Evolutionary conservation across 2,888 invertebrate genomes (phyloP).

Genomic region (Myopa testacea): DNA sequence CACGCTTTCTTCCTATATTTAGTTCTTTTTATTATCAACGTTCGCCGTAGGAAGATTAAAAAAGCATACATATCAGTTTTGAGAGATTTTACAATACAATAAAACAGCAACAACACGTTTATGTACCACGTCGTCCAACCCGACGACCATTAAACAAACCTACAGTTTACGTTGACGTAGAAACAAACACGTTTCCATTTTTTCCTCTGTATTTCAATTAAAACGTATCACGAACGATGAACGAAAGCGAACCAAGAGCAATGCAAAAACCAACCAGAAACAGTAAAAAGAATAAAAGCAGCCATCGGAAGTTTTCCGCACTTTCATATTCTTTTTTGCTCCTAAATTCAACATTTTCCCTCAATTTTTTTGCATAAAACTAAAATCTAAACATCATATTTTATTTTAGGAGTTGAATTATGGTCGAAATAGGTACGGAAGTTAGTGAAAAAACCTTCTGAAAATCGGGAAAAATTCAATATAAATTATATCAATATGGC

Average conservation of each 20-base stretch:
- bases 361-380: slow-evolving; percentile 39
- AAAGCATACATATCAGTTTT: slow-evolving; percentile 22
- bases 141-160: background rate
- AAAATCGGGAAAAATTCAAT: slow-evolving; percentile 46
- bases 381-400: slow-evolving; percentile 34
- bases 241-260: slow-evolving; percentile 10
- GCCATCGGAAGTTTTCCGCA: background rate
- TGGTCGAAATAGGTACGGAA: background rate
- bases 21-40: background rate
- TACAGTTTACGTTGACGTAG: slow-evolving; percentile 5
- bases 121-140: slow-evolving; percentile 1
- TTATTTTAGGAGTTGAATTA: slow-evolving; percentile 34
- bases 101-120: slow-evolving; percentile 1
- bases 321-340: slow-evolving; percentile 40
- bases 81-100: slow-evolving; percentile 22
- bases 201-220: slow-evolving; percentile 22
- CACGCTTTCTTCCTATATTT: background rate
- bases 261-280: slow-evolving; percentile 10
- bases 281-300: background rate
- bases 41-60: background rate
- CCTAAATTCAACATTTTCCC: background rate
- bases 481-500: slow-evolving; percentile 50
- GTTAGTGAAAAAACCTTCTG: slow-evolving; percentile 44
- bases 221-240: slow-evolving; percentile 27
- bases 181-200: slow-evolving; percentile 40